Percentiles rank a stretch among this genome's conserved stretches.
These are phyloP conservation scores for Danionella dracula DNA, from an alignment of 2,797 vertebrate genomes.

Conservation along the genomic window DNA sequence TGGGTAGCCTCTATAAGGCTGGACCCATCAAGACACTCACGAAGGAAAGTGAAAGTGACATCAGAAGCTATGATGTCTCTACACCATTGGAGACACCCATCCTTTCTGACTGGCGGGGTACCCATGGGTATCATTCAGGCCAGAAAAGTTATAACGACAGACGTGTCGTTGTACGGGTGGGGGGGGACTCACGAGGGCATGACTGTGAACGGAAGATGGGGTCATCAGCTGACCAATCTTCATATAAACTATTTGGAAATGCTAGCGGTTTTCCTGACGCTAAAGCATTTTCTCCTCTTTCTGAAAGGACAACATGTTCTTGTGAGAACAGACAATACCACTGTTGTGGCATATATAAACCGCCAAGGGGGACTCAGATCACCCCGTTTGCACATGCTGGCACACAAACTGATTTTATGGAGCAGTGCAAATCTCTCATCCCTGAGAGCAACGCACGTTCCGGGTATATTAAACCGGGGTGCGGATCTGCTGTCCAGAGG, in stretches of 20 bases:
- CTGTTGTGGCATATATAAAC: neutral
- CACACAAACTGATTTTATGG: neutral
- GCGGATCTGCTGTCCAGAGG: conserved; percentile 5
- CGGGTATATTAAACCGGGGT: neutral
- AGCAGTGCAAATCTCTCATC: neutral
- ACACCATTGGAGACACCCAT: neutral
- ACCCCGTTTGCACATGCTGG: too few relatives aligned
- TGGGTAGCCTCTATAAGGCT: neutral
- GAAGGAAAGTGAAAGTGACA: neutral
- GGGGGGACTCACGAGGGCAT: neutral
- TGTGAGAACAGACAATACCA: too few relatives aligned
- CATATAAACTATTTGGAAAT: neutral
- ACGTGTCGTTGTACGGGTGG: neutral
- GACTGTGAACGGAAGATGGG: neutral
- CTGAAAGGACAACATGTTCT: neutral
- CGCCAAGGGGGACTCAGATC: neutral
- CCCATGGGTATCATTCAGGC: neutral
- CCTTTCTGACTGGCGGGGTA: neutral
- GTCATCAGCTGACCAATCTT: neutral
- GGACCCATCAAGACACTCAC: neutral
- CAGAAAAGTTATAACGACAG: neutral
- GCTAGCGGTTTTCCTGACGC: neutral
- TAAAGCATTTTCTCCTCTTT: neutral
- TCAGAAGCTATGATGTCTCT: too few relatives aligned
- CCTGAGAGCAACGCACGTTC: neutral